Base-by-base conservation (phyloP, 1,140 invertebrate species). In the Drosophila parvula region DNA sequence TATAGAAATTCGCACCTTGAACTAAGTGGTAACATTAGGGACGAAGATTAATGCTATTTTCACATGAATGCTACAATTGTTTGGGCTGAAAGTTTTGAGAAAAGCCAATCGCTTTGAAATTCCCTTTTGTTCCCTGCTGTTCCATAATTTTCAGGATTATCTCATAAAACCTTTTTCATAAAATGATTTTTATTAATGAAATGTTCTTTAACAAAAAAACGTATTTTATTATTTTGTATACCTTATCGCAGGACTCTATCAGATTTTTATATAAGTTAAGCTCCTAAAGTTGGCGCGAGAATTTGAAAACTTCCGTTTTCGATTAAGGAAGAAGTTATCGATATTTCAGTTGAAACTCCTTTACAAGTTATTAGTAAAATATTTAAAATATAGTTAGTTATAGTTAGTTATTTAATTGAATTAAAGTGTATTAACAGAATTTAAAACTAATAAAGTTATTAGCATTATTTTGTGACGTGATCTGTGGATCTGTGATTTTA, bases 1-100 rank as follows among this genome's bases (percentile, higher is more conserved):
- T 44, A 43, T 28, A 65, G 4, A 53, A 51, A 30, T 22, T 69
- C 36, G 47, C 64, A 68, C 64, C 28, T 51, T 27, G 0, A 10
- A 10, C 14, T 28, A 43, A 68, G 14, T 48, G 32, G 36, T 41
- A 34, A 50, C 36, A 68, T 18, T 30, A 30, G 22, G 44, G 11
- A 50, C 16, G 5, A 43, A 43, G 16, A 22, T 32, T 22, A 36
- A n/a, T n/a, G 16, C 12, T 5, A 14, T 53, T 16, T 48, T 57
- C 2, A 0, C 16, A 22, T 40, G 0, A n/a, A 43, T 43, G 40
- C 10, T 32, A 36, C 18, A 34, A 11, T 6, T 30, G 18, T 47
- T 27, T 32, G 5, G 9, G 5, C n/a, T 34, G 11, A 22, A 56
- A 32, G n/a, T 32, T 30, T 30, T 30, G 8, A 1, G 10, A 55